Evolutionary conservation across 1,140 invertebrate genomes (phyloP).

Genomic region (Wasmannia auropunctata): DNA sequence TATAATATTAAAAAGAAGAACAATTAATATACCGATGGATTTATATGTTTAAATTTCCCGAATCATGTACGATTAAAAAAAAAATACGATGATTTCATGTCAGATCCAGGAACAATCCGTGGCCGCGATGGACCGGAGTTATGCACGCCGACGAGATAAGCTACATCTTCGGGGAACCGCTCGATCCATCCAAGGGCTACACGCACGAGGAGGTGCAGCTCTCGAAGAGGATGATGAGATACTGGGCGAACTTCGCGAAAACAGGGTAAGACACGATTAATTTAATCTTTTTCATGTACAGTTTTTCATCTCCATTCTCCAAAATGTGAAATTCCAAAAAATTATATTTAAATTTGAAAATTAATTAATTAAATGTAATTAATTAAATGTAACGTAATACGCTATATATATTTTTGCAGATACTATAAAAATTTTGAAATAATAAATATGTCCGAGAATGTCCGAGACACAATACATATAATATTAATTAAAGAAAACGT

Average conservation of each 20-base stretch:
- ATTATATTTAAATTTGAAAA: neutral
- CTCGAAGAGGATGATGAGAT: slow-evolving; percentile 95
- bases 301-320: neutral
- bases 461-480: neutral
- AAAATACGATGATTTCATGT: neutral
- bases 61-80: neutral
- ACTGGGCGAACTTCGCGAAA: slow-evolving; percentile 98
- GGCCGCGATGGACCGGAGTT: slow-evolving; percentile 98
- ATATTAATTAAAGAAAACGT: neutral
- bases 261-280: slow-evolving; percentile 89
- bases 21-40: neutral
- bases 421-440: neutral
- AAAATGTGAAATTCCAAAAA: neutral
- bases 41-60: neutral
- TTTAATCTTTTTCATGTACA: neutral
- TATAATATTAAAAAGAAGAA: too few relatives aligned
- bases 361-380: neutral
- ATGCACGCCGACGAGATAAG: slow-evolving; percentile 98
- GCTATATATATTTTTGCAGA: neutral
- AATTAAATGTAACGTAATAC: neutral
- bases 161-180: slow-evolving; percentile 97
- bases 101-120: slow-evolving; percentile 91
- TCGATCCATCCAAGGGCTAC: slow-evolving; percentile 93
- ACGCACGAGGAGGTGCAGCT: slow-evolving; percentile 92
- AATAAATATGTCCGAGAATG: neutral